Base-by-base conservation (phyloP, 2,888 invertebrate species). In the Metalampra italica region DNA sequence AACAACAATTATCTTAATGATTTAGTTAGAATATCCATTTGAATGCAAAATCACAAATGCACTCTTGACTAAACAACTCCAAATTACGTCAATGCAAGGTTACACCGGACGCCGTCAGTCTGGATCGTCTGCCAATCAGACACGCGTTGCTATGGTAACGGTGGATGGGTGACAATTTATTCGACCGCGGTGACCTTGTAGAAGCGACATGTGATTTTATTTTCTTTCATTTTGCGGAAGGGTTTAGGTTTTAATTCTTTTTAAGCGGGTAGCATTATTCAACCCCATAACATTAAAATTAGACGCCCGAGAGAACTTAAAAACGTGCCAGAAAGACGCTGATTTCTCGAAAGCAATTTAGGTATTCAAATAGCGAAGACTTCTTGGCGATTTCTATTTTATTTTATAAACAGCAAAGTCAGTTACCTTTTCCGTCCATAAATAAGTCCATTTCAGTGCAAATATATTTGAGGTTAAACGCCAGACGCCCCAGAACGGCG, bases 401-500 rank as follows among this genome's bases (percentile, higher is more conserved):
- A 22, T 22, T 22, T 22, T 22, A 22, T 22, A 22, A 22, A 22
- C 22, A 22, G 22, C n/a, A 22, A 22, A 22, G 22, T 22, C 22
- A 22, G 22, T 22, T 22, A 22, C 22, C 22, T 22, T 22, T 29
- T 40, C 1, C 12, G 11, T 32, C n/a, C 29, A 38, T 29, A 45
- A 38, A 45, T 45, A 45, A 32, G 9, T 45, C 22, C 46, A 14
- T 40, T 40, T 40, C 9, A 15, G 32, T 14, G 22, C 15, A 32
- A 49, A 41, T 37, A 45, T 37, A 36, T 22, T 12, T 3, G 49
- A 56, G 56, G 52, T 53, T 49, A 55, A 58, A 54, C 53, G 54
- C 57, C 64, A 60, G 64, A 64, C 61, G 56, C 53, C 54, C 65
- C 69, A 73, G 76, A 50, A 80, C 72, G 68, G 67, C 55, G 44